Evolutionary conservation across 2,888 invertebrate species (phyloP).

Genomic region (Catocala nupta): DNA sequence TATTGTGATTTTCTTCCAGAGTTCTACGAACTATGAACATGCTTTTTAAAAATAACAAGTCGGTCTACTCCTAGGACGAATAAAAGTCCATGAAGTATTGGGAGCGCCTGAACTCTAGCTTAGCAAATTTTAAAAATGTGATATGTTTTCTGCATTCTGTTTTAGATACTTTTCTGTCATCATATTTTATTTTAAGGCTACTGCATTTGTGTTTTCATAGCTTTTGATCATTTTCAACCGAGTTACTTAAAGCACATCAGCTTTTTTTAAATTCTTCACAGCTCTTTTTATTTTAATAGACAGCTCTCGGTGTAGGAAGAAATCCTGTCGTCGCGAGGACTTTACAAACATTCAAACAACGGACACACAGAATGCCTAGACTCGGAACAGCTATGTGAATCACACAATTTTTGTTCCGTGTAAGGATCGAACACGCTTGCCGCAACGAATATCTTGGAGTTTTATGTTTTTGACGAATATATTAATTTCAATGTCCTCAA

Average conservation of each 20-base stretch:
- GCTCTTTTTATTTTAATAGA: too few species aligned
- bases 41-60: constrained; percentile 53
- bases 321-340: too few species aligned
- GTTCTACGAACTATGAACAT: too few species aligned
- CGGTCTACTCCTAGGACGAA: constrained; percentile 57
- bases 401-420: too few species aligned
- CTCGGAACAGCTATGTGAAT: too few species aligned
- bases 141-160: constrained; percentile 59
- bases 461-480: constrained; percentile 63
- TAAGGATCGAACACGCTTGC: too few species aligned
- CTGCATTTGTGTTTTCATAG: constrained; percentile 56
- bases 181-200: constrained; percentile 65
- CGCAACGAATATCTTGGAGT: constrained; percentile 14
- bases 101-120: constrained; percentile 64
- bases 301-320: too few species aligned
- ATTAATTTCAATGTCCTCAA: constrained; percentile 58
- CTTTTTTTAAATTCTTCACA: too few species aligned
- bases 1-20: too few species aligned
- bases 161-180: constrained; percentile 60
- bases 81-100: constrained; percentile 68
- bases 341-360: constrained; percentile 50
- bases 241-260: constrained; percentile 55
- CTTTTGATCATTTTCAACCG: constrained; percentile 59
- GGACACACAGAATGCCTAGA: too few species aligned
- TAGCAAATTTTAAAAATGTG: constrained; percentile 59